Evolutionary conservation across 2,113 vertebrate genomes (phyloP).

Genomic region (Isurus oxyrinchus): DNA sequence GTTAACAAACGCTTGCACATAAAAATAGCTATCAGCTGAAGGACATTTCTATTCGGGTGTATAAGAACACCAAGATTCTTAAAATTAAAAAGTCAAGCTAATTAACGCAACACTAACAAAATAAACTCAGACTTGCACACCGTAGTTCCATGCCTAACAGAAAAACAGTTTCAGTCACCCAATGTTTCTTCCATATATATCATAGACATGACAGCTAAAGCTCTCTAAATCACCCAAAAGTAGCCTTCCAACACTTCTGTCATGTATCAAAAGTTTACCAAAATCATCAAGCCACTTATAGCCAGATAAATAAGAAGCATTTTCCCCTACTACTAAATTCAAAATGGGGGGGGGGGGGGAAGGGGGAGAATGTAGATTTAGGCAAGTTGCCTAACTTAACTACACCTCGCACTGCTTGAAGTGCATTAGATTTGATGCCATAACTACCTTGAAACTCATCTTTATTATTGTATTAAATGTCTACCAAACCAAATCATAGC

Average conservation of each 20-base stretch:
- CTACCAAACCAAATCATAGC: neutral
- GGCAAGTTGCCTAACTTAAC: neutral
- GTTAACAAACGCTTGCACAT: neutral
- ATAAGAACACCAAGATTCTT: neutral
- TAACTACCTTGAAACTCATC: neutral
- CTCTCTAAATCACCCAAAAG: neutral
- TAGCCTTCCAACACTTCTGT: neutral
- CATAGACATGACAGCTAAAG: neutral
- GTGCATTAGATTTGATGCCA: neutral
- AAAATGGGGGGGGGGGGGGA: neutral
- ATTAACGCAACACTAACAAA: neutral
- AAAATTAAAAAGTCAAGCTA: neutral
- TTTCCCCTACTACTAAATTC: too few relatives aligned
- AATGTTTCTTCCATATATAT: neutral
- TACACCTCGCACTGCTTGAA: neutral
- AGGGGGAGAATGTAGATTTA: neutral
- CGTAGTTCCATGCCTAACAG: neutral
- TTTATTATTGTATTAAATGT: neutral
- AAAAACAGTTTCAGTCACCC: neutral
- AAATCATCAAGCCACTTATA: too few relatives aligned
- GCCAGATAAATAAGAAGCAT: neutral
- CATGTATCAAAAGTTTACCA: neutral
- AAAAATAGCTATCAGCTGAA: neutral
- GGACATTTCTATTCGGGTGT: neutral
- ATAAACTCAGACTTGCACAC: neutral